Conservation (phyloP, 2,113 vertebrate genomes). For the Sorex fumeus region DNA sequence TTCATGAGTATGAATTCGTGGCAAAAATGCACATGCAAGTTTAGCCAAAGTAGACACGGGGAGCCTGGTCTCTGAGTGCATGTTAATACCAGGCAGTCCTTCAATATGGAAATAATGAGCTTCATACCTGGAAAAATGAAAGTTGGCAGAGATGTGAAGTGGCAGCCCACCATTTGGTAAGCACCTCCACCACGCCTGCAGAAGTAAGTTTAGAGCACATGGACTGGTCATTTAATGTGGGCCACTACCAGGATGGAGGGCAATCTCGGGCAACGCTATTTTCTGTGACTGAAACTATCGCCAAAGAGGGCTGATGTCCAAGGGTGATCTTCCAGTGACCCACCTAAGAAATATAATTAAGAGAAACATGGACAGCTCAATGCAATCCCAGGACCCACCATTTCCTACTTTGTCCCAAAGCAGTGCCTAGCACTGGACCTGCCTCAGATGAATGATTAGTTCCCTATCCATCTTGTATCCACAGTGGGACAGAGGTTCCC, state of each 20-base stretch:
- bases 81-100: not conserved
- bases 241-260: accelerated
- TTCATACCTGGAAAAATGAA: not conserved
- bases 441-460: not conserved
- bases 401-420: too few species aligned
- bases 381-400: too few species aligned
- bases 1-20: not conserved
- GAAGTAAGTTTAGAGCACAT: too few species aligned
- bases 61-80: too few species aligned
- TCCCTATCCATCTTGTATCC: not conserved
- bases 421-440: not conserved
- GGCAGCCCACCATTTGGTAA: not conserved
- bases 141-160: not conserved
- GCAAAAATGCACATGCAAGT: not conserved
- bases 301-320: not conserved
- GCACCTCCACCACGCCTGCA: not conserved
- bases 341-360: too few species aligned
- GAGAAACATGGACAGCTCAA: too few species aligned
- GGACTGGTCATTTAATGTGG: not conserved
- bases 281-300: not conserved
- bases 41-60: not conserved
- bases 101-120: too few species aligned
- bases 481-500: not conserved
- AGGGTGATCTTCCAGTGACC: not conserved
- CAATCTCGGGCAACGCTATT: not conserved